phyloP scores from a whole-genome alignment of 2,888 invertebrate species.

The Digitonthophagus gazella region DNA sequence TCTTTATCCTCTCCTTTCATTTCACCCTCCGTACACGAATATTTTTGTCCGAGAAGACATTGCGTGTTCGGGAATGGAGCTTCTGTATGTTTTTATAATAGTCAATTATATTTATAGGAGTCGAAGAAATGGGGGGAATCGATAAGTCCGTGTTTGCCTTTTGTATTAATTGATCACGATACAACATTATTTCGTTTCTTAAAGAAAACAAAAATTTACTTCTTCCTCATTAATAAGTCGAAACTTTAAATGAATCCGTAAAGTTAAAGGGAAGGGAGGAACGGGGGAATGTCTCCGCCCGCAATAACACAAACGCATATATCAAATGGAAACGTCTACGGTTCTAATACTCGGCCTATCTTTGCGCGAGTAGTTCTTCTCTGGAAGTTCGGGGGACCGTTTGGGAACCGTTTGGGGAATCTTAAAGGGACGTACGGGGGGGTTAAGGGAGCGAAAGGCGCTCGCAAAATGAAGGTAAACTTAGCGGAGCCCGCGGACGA shows the following conservation, averaged over 20 bases:
- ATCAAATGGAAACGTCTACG: neutral
- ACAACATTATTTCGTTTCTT: no score
- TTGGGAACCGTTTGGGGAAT: no score
- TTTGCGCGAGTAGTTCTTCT: neutral
- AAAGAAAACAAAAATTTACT: no score
- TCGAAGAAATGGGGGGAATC: neutral
- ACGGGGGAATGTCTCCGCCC: neutral
- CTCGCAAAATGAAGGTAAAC: neutral
- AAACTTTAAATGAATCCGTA: neutral
- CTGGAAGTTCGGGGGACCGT: neutral
- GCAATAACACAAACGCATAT: neutral
- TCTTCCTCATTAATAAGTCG: no score
- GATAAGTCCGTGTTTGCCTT: neutral
- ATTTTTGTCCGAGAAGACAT: conserved; percentile 22
- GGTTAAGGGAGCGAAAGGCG: neutral
- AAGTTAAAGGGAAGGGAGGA: neutral
- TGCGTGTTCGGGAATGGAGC: conserved; percentile 22
- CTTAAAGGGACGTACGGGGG: no score
- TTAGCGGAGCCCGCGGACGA: neutral
- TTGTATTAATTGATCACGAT: neutral
- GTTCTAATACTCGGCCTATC: neutral
- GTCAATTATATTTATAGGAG: conserved; percentile 28
- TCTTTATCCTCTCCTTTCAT: neutral
- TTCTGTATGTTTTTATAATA: conserved; percentile 28
- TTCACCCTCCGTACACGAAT: no score